Conservation (phyloP, 2,113 vertebrate genomes). For the Cnemophilus loriae region DNA sequence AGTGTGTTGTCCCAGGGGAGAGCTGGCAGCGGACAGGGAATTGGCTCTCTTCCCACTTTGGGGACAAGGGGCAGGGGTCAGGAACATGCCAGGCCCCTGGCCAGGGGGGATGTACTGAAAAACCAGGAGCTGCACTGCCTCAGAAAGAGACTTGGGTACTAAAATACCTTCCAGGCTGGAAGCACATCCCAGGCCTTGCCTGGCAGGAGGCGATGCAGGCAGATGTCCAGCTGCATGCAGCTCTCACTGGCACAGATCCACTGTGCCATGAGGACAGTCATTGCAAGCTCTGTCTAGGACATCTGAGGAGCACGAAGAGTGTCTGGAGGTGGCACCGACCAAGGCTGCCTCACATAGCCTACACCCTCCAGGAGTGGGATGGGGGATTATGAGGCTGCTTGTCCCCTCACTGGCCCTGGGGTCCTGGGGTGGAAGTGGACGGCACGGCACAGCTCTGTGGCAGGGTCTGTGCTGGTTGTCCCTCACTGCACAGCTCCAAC, state of each 20-base stretch:
- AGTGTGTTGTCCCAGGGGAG: background rate
- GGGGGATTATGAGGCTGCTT: background rate
- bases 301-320: fast-evolving
- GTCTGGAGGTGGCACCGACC: fast-evolving
- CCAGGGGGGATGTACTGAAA: background rate
- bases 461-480: background rate
- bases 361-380: fast-evolving
- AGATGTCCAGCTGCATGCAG: background rate
- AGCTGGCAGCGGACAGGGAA: background rate
- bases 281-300: background rate
- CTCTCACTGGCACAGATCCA: background rate
- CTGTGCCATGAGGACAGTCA: fast-evolving
- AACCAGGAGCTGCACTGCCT: background rate
- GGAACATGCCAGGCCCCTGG: background rate
- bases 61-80: background rate
- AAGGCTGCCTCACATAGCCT: background rate
- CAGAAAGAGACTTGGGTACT: background rate
- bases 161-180: background rate
- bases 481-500: fast-evolving
- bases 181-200: background rate
- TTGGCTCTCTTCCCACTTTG: background rate
- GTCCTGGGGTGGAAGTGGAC: background rate
- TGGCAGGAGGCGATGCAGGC: fast-evolving
- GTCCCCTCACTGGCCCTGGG: no score
- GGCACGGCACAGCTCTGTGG: fast-evolving